phyloP scores from a whole-genome alignment of 2,113 vertebrate genomes.

The Xyrauchen texanus region DNA sequence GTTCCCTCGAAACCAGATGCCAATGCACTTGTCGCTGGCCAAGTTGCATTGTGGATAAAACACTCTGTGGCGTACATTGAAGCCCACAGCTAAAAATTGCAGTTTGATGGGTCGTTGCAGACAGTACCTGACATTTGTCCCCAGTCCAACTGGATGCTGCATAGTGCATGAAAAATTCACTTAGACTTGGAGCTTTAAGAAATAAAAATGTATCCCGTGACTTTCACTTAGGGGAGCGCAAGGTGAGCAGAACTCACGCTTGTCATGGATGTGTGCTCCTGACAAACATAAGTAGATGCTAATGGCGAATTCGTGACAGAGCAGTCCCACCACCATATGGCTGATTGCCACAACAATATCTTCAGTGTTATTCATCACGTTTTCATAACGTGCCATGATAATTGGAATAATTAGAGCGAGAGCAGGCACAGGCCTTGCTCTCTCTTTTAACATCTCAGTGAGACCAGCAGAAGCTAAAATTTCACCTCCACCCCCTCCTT shows the following conservation, averaged over 20 bases:
- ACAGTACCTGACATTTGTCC: slow-evolving; percentile 90
- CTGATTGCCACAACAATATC: slow-evolving; percentile 99
- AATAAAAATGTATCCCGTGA: slow-evolving; percentile 82
- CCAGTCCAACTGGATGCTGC: slow-evolving; percentile 85
- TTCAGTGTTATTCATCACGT: slow-evolving; percentile 99
- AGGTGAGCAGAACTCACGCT: slow-evolving; percentile 97
- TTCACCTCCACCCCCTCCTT: slow-evolving; percentile 6
- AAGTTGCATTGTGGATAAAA: slow-evolving; percentile 65
- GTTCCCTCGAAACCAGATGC: background rate
- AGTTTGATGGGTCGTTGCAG: slow-evolving; percentile 82
- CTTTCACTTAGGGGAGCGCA: slow-evolving; percentile 87
- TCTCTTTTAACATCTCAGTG: slow-evolving; percentile 59
- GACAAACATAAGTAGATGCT: slow-evolving; percentile 99
- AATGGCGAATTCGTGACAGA: slow-evolving; percentile 99
- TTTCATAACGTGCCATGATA: slow-evolving; percentile 99
- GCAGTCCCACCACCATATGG: slow-evolving; percentile 99
- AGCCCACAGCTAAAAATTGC: slow-evolving; percentile 65
- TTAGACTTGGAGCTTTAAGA: slow-evolving; percentile 82
- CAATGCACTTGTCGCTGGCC: slow-evolving; percentile 52
- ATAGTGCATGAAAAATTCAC: slow-evolving; percentile 94
- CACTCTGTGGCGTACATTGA: slow-evolving; percentile 62
- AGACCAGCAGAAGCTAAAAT: slow-evolving; percentile 61
- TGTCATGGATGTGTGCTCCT: slow-evolving; percentile 98
- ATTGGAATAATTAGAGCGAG: slow-evolving; percentile 99
- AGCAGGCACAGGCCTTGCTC: slow-evolving; percentile 80